Conservation (phyloP, 1,140 invertebrate species). For the Meloidogyne chitwoodi region DNA sequence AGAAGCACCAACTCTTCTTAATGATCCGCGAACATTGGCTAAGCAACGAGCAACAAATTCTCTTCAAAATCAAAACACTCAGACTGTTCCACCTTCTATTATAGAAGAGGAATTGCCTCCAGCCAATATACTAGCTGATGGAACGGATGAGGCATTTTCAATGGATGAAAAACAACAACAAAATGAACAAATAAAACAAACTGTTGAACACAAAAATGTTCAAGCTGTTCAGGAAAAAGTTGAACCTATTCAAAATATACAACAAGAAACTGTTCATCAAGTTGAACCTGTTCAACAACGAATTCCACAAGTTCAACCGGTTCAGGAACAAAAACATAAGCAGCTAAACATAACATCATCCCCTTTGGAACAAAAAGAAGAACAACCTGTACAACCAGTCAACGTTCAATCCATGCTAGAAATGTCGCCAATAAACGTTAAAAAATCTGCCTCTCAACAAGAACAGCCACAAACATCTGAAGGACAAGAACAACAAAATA, state of each 20-base stretch:
- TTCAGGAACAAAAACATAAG: background rate
- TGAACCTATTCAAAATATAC: background rate
- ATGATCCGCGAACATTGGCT: background rate
- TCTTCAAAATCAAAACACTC: background rate
- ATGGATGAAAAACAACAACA: background rate
- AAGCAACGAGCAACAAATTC: background rate
- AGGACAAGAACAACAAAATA: background rate
- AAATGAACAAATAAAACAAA: background rate
- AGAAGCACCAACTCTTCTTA: background rate
- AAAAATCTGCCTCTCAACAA: background rate
- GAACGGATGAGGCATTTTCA: background rate
- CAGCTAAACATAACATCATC: no score
- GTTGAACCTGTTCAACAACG: background rate
- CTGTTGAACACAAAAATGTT: background rate
- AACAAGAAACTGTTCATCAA: background rate
- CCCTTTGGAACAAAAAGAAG: no score
- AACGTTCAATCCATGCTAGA: background rate
- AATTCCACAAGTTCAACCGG: background rate
- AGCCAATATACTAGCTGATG: background rate
- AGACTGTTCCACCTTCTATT: background rate
- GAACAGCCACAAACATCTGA: background rate
- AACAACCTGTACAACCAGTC: background rate
- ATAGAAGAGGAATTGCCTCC: background rate
- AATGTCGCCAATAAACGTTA: background rate
- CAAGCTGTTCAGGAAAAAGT: background rate